Conservation (phyloP, 2,888 invertebrate genomes). For the Acanthosepion lycidas region DNA sequence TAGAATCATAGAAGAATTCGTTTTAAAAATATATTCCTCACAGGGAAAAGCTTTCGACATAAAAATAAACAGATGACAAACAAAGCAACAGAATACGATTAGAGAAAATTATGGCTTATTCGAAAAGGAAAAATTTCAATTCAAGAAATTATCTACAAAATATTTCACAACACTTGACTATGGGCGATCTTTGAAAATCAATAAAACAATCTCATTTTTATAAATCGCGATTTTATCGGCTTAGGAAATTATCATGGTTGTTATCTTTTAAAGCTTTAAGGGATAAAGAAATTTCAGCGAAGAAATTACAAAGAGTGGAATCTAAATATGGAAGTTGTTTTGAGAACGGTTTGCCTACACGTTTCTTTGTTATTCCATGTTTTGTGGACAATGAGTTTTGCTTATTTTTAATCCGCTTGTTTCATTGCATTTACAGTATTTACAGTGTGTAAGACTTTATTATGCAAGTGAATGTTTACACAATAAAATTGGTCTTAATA, state of each 20-base stretch:
- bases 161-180: conserved; percentile 21
- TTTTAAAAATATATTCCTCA: neutral
- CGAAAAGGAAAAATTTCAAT: neutral
- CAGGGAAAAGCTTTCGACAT: neutral
- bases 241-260: neutral
- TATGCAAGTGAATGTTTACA: no score
- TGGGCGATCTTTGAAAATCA: neutral
- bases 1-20: neutral
- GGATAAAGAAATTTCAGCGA: neutral
- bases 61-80: neutral
- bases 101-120: neutral
- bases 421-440: neutral
- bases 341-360: neutral
- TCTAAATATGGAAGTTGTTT: neutral
- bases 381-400: neutral
- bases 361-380: neutral
- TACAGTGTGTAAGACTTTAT: neutral
- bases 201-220: neutral
- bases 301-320: neutral
- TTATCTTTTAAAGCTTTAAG: neutral
- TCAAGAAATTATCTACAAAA: conserved; percentile 6
- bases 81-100: neutral
- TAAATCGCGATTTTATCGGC: neutral
- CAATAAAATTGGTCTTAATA: no score
- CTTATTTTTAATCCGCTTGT: neutral